Conservation (phyloP, 1,140 invertebrate species). For the Tetramorium simillimum region DNA sequence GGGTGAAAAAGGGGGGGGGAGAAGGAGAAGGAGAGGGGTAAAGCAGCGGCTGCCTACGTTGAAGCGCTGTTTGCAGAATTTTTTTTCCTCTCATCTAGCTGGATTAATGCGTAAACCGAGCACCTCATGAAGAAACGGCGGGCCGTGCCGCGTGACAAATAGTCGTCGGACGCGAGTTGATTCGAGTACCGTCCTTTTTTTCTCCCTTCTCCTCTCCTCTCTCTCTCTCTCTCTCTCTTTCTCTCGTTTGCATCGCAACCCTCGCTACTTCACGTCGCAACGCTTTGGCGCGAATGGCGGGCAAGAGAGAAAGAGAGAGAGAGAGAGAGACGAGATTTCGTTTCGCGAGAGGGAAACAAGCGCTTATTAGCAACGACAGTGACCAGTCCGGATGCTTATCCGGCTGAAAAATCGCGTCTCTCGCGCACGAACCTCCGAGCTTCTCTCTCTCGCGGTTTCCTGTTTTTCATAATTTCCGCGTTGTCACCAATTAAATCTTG, state of each 20-base stretch:
- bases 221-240: neutral
- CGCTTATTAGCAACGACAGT: conserved; percentile 47
- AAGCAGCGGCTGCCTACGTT: conserved; percentile 49
- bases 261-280: neutral
- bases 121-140: conserved; percentile 64
- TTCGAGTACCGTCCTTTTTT: conserved; percentile 56
- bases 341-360: conserved; percentile 44
- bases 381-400: conserved; percentile 49
- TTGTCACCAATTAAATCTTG: conserved; percentile 53
- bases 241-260: conserved; percentile 20
- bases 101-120: conserved; percentile 72
- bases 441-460: conserved; percentile 25
- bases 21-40: conserved; percentile 19
- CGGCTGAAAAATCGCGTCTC: conserved; percentile 48
- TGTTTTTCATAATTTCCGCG: conserved; percentile 56
- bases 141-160: conserved; percentile 65
- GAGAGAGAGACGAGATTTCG: conserved; percentile 48
- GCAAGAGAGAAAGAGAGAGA: neutral
- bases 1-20: neutral
- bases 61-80: conserved; percentile 65
- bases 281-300: conserved; percentile 19
- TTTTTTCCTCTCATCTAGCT: conserved; percentile 63
- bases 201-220: neutral
- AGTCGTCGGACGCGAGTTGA: conserved; percentile 53
- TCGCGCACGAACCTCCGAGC: conserved; percentile 3